phyloP scores from a whole-genome alignment of 2,797 vertebrate species.

The Myripristis murdjan region DNA sequence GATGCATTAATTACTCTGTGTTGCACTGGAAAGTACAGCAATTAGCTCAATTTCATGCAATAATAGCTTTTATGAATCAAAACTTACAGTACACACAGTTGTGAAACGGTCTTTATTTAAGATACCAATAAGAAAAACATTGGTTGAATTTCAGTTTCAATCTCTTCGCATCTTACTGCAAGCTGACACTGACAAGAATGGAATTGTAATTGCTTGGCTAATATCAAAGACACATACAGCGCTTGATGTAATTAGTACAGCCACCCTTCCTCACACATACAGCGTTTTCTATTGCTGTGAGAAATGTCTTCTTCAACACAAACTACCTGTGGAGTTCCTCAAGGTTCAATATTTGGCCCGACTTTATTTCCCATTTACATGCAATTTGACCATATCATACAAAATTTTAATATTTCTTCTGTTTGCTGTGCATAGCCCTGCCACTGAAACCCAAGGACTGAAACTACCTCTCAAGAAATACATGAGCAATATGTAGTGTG shows the following conservation, averaged over 20 bases:
- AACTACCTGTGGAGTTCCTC: constrained; percentile 19
- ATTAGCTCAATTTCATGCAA: neutral
- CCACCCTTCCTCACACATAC: constrained; percentile 11
- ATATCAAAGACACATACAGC: neutral
- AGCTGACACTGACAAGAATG: neutral
- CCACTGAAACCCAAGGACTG: neutral
- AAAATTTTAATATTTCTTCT: constrained; percentile 25
- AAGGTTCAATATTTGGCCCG: constrained; percentile 20
- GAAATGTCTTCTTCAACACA: neutral
- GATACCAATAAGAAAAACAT: neutral
- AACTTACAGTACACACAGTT: neutral
- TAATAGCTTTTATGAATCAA: neutral
- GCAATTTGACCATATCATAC: constrained; percentile 20
- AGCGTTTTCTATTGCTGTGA: neutral
- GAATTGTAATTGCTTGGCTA: neutral
- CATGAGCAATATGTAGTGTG: neutral
- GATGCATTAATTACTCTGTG: neutral
- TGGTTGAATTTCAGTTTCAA: neutral
- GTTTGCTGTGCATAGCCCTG: neutral
- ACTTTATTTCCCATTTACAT: constrained; percentile 35
- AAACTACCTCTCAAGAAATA: neutral
- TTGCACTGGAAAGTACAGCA: neutral
- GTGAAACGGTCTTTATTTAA: neutral
- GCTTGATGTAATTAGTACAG: neutral
- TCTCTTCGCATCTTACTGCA: neutral